Evolutionary conservation across 2,888 invertebrate species (phyloP), one percentile per base, ranked within the genome.

Genomic region (Nomada flava): DNA sequence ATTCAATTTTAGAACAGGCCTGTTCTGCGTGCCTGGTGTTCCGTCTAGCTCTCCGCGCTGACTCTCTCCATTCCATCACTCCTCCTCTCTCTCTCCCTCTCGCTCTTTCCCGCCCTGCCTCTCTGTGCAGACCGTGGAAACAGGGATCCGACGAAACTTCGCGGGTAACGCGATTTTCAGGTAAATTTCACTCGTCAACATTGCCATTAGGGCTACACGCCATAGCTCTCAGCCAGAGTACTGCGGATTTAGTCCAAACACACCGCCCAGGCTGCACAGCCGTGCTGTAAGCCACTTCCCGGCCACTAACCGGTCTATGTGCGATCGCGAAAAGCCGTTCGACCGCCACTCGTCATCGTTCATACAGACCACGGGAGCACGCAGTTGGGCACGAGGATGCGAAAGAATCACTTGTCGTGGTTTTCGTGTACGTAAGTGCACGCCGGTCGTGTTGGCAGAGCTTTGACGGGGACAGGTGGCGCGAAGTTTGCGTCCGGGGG

Each of bases 121-220:
- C 52, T 29, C 36, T 5, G 20, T 7, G 50, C 13, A 10, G 20
- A 23, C 29, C 55, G 60, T 60, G 72, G 85, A 83, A 84, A 81
- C 86, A 84, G 84, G 74, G 77, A 82, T 79, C 79, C 62, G 75
- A 67, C 87, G 87, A 88, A 88, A 87, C 84, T 87, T 86, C 76
- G 75, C 75, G 75, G 77, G 80, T 90, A 90, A 90, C 87, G 80
- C 84, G 88, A 90, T 90, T 90, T 89, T 87, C 89, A 85, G 89
- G 87, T 88, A 86, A 90, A 90, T 89, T 89, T 89, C 85, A 86
- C 86, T 83, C 86, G 89, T 87, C 87, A 86, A 86, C 86, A 87
- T 85, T 85, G 86, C 91, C 90, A 92, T 92, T 92, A 91, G 89
- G 87, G 83, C 79, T 86, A 91, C 92, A 91, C 87, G 91, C 86